Evolutionary conservation across 2,888 invertebrate species (phyloP).

Genomic region (Sinohyriopsis cumingii): DNA sequence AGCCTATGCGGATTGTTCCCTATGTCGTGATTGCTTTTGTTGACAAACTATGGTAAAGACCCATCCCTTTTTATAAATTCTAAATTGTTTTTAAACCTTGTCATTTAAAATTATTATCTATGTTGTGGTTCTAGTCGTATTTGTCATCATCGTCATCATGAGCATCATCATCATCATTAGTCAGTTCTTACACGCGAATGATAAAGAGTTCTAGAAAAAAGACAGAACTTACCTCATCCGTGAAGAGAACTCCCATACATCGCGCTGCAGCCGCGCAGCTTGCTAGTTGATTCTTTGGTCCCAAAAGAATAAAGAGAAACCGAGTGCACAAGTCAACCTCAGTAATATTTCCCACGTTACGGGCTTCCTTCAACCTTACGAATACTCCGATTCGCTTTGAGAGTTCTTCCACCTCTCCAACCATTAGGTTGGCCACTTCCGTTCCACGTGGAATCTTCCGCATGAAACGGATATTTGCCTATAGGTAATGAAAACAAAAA

Average conservation of each 20-base stretch:
- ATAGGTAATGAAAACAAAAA: constrained; percentile 7
- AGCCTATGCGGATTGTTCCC: too few species aligned
- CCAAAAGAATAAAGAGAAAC: constrained; percentile 89
- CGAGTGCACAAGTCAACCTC: constrained; percentile 91
- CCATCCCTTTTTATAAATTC: too few species aligned
- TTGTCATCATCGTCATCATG: too few species aligned
- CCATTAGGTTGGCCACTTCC: constrained; percentile 97
- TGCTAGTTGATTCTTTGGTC: constrained; percentile 76
- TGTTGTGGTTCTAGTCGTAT: too few species aligned
- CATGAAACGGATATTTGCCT: constrained; percentile 63
- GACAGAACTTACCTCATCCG: constrained; percentile 85
- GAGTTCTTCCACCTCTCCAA: constrained; percentile 97
- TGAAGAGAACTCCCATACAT: constrained; percentile 95
- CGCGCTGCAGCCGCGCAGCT: constrained; percentile 93
- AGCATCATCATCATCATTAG: too few species aligned
- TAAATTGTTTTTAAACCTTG: too few species aligned
- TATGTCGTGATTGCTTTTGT: too few species aligned
- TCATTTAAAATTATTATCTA: too few species aligned
- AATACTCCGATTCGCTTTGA: constrained; percentile 94
- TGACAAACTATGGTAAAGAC: too few species aligned
- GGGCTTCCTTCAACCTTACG: constrained; percentile 87
- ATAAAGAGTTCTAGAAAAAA: constrained; percentile 66
- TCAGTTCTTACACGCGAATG: too few species aligned
- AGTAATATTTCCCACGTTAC: constrained; percentile 93
- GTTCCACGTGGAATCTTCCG: constrained; percentile 96